Conservation (phyloP, 2,113 vertebrate species). For the Equus quagga region DNA sequence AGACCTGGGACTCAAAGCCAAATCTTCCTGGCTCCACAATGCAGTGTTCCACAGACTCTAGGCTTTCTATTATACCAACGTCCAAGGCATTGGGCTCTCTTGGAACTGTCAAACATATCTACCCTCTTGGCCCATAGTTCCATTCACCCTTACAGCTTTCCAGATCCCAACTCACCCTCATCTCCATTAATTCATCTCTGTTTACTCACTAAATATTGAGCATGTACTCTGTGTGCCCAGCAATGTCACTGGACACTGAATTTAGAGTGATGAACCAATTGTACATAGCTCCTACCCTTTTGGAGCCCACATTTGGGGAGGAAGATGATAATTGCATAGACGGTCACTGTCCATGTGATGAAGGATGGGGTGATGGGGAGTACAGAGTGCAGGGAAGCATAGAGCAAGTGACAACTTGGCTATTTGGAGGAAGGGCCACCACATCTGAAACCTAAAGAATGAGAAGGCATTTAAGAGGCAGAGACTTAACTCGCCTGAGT, state of each 20-base stretch:
- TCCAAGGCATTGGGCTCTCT: neutral
- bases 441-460: neutral
- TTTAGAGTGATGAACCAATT: neutral
- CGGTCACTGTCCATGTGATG: rapidly evolving
- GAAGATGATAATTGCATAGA: neutral
- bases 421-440: neutral
- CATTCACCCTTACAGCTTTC: neutral
- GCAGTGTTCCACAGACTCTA: rapidly evolving
- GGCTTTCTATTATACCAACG: neutral
- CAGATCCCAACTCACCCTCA: neutral
- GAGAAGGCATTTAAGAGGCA: neutral
- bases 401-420: neutral
- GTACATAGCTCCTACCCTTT: neutral
- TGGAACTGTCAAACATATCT: neutral
- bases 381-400: rapidly evolving
- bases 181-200: neutral
- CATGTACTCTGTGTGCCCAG: neutral
- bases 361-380: neutral
- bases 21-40: neutral
- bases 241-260: neutral
- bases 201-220: neutral
- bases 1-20: neutral
- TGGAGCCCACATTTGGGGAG: neutral
- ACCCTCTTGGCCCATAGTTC: neutral
- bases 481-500: neutral